Base-by-base conservation (phyloP, 2,888 invertebrate genomes). In the Ophion ellenae region DNA sequence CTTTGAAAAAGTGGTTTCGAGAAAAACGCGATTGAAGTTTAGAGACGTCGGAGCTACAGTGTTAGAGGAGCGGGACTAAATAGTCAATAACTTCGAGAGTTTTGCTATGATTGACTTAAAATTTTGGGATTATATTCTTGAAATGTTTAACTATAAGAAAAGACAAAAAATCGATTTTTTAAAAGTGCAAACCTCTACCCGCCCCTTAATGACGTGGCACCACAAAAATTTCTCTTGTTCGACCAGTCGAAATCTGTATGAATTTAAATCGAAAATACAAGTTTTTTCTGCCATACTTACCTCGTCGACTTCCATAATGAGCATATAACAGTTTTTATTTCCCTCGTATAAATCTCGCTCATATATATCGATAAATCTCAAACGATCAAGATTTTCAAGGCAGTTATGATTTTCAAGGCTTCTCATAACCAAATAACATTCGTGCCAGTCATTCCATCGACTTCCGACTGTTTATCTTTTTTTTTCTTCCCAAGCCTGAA, bases 181-280 rank as follows among this genome's bases (percentile, higher is more conserved):
- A n/a, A n/a, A n/a, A n/a, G n/a, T n/a, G n/a, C n/a, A n/a, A n/a
- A n/a, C n/a, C n/a, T n/a, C n/a, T n/a, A n/a, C n/a, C n/a, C n/a
- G n/a, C n/a, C n/a, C n/a, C 36, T 11, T 45, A 78, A 69, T 11
- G 17, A 77, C 81, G 81, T 73, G 84, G 81, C 77, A 67, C 64
- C 74, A 83, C 81, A 76, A 84, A 87, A 81, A 87, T 76, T 59
- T 70, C 67, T 84, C 83, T 82, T 57, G 40, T 73, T 61, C 69
- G 14, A 17, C 11, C 53, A 47, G 40, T 9, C 17, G 3, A 59
- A 61, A 69, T 20, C 17, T 36, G 57, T 57, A 20, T 9, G 36
- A 47, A 53, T 67, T 67, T 14, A 24, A 73, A 61, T 73, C n/a
- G 9, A n/a, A 2, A 0, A 14, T 17, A n/a, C 17, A 32, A 28